phyloP scores from a whole-genome alignment of 2,113 vertebrate genomes.

The Corapipo altera region DNA sequence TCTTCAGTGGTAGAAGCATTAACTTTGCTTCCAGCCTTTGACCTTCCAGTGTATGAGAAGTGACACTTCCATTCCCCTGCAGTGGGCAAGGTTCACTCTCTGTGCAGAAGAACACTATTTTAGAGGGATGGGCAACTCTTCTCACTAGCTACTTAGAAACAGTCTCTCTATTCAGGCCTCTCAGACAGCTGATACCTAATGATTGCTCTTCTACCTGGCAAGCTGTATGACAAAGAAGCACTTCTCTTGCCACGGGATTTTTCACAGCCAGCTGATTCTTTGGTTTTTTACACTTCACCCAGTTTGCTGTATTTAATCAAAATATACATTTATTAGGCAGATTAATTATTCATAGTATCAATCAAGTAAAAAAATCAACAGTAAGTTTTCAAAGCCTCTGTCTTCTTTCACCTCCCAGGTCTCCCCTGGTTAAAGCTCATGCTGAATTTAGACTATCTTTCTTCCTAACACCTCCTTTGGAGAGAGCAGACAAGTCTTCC shows the following conservation, averaged over 20 bases:
- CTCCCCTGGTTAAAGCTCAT: not conserved
- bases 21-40: not conserved
- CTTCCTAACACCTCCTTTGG: not conserved
- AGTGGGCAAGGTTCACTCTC: not conserved
- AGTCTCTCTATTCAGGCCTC: not conserved
- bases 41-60: not conserved
- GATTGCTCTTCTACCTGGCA: not conserved
- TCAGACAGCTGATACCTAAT: not conserved
- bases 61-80: not conserved
- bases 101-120: not conserved
- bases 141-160: not conserved
- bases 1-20: not conserved
- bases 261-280: not conserved
- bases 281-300: not conserved
- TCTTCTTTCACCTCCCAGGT: not conserved
- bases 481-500: not conserved
- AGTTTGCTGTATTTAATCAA: not conserved
- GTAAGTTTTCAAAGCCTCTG: not conserved
- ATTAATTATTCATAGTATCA: not conserved
- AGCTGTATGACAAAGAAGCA: not conserved
- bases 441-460: not conserved
- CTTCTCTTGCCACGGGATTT: not conserved
- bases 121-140: not conserved
- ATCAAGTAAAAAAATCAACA: not conserved
- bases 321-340: not conserved